Evolutionary conservation across 1,140 invertebrate species (phyloP).

Genomic region (Eufriesea mexicana): DNA sequence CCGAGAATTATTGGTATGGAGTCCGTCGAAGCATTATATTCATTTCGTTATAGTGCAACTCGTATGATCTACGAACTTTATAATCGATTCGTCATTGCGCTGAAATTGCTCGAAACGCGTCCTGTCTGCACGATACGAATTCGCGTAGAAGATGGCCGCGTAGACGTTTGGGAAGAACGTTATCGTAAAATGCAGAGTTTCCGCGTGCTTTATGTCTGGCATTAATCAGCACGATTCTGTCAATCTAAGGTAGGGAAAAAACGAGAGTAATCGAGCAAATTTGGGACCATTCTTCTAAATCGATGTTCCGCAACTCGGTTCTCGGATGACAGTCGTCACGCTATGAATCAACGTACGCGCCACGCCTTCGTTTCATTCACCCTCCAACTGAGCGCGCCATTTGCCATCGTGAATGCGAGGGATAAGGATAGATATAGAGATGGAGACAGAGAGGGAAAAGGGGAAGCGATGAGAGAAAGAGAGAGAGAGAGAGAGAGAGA

Average conservation of each 20-base stretch:
- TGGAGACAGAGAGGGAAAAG: background rate
- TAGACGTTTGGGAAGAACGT: background rate
- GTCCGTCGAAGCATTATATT: conserved; percentile 55
- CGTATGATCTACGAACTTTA: conserved; percentile 29
- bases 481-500: background rate
- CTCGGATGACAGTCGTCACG: conserved; percentile 28
- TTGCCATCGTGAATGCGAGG: conserved; percentile 22
- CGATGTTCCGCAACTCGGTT: conserved; percentile 44
- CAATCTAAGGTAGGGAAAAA: background rate
- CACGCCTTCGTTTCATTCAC: conserved; percentile 62
- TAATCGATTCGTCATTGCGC: conserved; percentile 39
- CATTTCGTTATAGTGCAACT: conserved; percentile 53
- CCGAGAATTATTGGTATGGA: conserved; percentile 43
- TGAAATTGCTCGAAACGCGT: background rate
- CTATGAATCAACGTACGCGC: conserved; percentile 58
- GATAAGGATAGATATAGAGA: conserved; percentile 23
- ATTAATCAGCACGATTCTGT: background rate
- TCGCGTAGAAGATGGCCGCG: no score
- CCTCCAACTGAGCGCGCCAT: conserved; percentile 12
- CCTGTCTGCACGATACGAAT: background rate
- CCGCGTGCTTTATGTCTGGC: background rate
- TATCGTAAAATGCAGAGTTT: no score
- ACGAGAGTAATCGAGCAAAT: conserved; percentile 1
- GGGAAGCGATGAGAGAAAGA: background rate
- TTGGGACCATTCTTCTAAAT: conserved; percentile 9